phyloP scores from a whole-genome alignment of 2,797 vertebrate genomes.

The Rhabdomys pumilio region DNA sequence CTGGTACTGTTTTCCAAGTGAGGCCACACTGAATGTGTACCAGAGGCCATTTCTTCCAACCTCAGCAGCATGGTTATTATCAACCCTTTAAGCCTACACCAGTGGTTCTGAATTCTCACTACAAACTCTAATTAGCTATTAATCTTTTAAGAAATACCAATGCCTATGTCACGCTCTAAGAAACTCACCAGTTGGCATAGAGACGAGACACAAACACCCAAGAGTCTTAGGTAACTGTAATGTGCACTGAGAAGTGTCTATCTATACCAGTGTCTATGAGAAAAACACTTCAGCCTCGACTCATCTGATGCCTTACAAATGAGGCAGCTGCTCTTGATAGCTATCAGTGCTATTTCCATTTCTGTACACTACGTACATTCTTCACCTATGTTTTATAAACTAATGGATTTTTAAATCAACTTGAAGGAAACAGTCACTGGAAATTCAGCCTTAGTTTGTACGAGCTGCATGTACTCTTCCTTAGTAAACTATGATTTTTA shows the following conservation, averaged over 20 bases:
- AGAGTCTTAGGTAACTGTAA: not conserved
- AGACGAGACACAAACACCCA: not conserved
- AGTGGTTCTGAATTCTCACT: not conserved
- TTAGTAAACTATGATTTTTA: conserved; percentile 19
- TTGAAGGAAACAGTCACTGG: not conserved
- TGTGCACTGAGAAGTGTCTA: not conserved
- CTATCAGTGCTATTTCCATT: conserved; percentile 1
- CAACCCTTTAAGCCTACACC: conserved; percentile 6
- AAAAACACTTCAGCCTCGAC: not conserved
- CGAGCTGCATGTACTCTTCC: conserved; percentile 16
- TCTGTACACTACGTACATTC: not conserved
- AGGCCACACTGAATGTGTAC: not conserved
- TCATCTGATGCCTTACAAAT: not conserved
- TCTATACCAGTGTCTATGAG: not conserved
- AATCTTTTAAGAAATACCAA: conserved; percentile 22
- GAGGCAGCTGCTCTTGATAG: not conserved
- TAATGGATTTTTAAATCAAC: not conserved
- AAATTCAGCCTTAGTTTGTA: conserved; percentile 10
- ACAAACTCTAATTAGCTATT: not conserved
- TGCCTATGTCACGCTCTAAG: not conserved
- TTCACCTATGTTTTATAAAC: not conserved
- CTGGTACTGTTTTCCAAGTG: not conserved
- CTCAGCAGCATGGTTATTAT: not conserved
- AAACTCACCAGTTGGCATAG: not conserved
- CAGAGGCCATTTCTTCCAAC: not conserved